These are phyloP conservation scores for Clarias platycephalus DNA, from an alignment of 2,797 vertebrate species.

Conservation along the genomic window DNA sequence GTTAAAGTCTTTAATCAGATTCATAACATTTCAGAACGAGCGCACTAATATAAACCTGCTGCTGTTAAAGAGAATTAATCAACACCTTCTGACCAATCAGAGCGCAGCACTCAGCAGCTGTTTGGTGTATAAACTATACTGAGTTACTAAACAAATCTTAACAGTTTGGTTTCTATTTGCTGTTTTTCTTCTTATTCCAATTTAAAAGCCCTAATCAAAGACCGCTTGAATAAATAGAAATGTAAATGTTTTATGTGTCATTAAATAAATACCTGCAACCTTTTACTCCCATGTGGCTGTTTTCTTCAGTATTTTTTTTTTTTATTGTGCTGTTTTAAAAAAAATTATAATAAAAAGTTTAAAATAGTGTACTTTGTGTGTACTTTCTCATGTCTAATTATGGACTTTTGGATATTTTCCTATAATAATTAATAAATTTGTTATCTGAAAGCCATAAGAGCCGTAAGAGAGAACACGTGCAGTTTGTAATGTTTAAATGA, in stretches of 20 bases:
- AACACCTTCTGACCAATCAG: neutral
- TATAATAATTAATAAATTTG: neutral
- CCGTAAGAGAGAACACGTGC: neutral
- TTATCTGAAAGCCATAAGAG: neutral
- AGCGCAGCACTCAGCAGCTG: neutral
- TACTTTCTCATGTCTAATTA: neutral
- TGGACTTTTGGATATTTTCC: neutral
- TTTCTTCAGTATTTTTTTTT: neutral
- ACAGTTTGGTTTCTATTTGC: no score
- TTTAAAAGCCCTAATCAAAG: neutral
- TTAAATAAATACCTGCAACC: neutral
- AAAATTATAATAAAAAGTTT: neutral
- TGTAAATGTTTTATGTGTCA: neutral
- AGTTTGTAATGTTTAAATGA: neutral
- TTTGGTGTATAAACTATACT: neutral
- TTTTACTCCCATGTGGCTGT: neutral
- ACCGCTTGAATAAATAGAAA: neutral
- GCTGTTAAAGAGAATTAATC: neutral
- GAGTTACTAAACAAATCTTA: neutral
- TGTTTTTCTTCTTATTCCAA: neutral
- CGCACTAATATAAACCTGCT: neutral
- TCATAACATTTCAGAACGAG: neutral
- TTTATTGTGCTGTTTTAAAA: neutral
- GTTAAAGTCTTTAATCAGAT: neutral
- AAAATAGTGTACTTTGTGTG: neutral